Conservation (phyloP, 2,888 invertebrate genomes). For the Amiota mariae region DNA sequence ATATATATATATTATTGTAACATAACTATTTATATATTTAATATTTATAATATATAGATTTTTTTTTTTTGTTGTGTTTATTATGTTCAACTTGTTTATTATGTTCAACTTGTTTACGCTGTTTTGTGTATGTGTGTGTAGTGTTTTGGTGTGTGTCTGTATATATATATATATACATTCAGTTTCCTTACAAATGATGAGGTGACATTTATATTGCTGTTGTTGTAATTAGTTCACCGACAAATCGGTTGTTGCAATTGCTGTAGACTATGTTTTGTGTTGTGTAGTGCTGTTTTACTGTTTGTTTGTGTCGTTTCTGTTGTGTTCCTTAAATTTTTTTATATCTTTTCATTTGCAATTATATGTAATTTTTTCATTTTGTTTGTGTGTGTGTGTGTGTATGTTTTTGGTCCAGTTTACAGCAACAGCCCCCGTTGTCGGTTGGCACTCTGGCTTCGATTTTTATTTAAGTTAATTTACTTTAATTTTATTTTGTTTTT, state of each 20-base stretch:
- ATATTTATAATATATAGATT: too few species aligned
- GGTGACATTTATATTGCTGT: conserved; percentile 18
- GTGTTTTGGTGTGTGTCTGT: too few species aligned
- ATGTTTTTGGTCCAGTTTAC: not conserved
- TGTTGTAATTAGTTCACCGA: conserved; percentile 8
- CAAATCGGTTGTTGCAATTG: not conserved
- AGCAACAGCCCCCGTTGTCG: conserved; percentile 6
- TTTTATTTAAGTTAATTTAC: not conserved
- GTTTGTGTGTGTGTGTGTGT: too few species aligned
- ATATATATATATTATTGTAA: not conserved
- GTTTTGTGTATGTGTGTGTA: conserved; percentile 21
- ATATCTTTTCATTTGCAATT: too few species aligned
- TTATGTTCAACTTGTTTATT: conserved; percentile 4
- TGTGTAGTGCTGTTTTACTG: not conserved
- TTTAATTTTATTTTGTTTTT: too few species aligned
- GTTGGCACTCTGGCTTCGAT: conserved; percentile 13
- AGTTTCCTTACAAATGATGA: conserved; percentile 13
- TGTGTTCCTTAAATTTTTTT: not conserved
- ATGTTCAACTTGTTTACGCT: conserved; percentile 2
- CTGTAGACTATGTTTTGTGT: not conserved
- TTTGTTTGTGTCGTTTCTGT: not conserved
- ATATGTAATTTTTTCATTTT: too few species aligned
- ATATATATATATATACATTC: not conserved
- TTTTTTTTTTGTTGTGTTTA: not conserved
- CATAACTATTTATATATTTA: too few species aligned